Base-by-base conservation (phyloP, 2,888 invertebrate species). In the Drosophila eohydei region DNA sequence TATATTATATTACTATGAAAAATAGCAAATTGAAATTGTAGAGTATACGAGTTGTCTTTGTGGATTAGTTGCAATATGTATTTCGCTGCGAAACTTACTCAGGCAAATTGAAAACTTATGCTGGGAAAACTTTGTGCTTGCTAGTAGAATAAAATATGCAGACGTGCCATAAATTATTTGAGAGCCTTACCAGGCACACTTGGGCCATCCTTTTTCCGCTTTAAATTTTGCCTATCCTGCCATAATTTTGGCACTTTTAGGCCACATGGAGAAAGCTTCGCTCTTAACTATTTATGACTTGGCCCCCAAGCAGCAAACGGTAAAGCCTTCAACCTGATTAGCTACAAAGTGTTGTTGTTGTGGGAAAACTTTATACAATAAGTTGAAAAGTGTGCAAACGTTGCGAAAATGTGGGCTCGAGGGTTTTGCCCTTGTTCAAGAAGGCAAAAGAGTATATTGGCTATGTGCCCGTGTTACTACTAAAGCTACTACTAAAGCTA, bases 341-440 rank as follows among this genome's bases (percentile, higher is more conserved):
- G 78, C 60, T 30, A 56, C 41, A 11, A 9, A n/a, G 16, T 50
- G 32, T 67, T 67, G 43, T 32, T 63, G 21, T 48, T 34, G 41
- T 26, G 30, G 30, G 34, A 59, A 71, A 72, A 77, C 64, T 74
- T 74, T 77, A 65, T 28, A 60, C 64, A 63, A 71, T 71, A 72
- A 61, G 65, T 78, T 61, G 51, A 59, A 69, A 68, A 58, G 38
- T 56, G 48, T 21, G 46, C 57, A 56, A 65, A 58, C 28, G 36
- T 26, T 48, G 36, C n/a, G 16, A 60, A 52, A 61, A 58, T 30
- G 30, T 54, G 28, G 40, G 28, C 26, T 26, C 34, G 26, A 54
- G 28, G 41, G 34, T 0, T 58, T 54, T 11, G 3, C 28, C 11
- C 50, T 32, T 16, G 11, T 1, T 21, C 9, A 34, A 4, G 11